These are phyloP conservation scores for Platorchestia sp. DNA, from an alignment of 1,140 invertebrate genomes.

Conservation along the genomic window DNA sequence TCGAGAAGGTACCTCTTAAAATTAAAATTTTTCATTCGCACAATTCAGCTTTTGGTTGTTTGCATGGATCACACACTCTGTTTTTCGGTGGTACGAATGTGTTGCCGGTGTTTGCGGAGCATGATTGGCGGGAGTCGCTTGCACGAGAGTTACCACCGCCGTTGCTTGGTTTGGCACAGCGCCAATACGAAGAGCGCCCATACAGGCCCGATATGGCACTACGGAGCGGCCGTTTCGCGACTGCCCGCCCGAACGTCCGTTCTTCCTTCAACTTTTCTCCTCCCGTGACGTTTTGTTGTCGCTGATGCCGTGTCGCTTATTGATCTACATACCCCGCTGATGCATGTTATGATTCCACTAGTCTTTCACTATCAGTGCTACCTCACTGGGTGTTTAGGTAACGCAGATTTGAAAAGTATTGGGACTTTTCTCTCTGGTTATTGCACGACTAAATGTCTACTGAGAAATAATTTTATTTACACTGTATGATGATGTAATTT, in stretches of 20 bases:
- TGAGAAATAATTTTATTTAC: no score
- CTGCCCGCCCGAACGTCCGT: constrained; percentile 19
- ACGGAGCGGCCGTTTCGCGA: constrained; percentile 36
- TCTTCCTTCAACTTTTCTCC: background rate
- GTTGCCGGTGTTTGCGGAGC: constrained; percentile 28
- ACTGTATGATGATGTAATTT: no score
- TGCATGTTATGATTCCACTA: background rate
- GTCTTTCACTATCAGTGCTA: background rate
- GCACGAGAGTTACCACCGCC: constrained; percentile 35
- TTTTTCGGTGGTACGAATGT: constrained; percentile 35
- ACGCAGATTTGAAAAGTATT: background rate
- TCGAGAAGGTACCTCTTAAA: background rate
- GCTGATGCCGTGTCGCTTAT: background rate
- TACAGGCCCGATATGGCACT: constrained; percentile 40
- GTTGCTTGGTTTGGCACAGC: constrained; percentile 39
- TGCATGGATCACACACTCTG: background rate
- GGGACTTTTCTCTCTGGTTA: background rate
- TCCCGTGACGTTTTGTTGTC: background rate
- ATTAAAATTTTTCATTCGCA: background rate
- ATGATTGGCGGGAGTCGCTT: constrained; percentile 23
- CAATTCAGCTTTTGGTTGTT: background rate
- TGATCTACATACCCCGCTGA: constrained; percentile 3
- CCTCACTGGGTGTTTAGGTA: background rate
- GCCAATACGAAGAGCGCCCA: constrained; percentile 48
- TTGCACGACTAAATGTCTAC: no score